Percentiles rank a stretch among this genome's conserved stretches.
Conservation (phyloP, 1,140 invertebrate species). For the Micrasema longulum region DNA sequence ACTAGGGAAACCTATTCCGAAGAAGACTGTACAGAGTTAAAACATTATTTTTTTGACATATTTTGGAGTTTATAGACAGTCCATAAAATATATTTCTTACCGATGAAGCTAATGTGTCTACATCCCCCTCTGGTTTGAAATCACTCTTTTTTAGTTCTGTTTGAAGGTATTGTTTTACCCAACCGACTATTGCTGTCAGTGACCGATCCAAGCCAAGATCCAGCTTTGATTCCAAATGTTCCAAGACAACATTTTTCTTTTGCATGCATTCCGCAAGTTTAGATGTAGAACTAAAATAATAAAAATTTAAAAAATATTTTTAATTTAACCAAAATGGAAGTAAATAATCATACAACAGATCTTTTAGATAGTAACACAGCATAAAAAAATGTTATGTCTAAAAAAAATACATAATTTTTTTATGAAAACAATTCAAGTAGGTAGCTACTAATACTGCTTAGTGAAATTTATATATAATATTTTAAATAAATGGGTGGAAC, state of each 20-base stretch:
- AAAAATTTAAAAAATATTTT: conserved; percentile 1
- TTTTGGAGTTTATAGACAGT: no score
- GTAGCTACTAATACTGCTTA: no score
- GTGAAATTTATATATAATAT: no score
- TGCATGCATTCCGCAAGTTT: conserved; percentile 89
- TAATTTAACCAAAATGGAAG: conserved; percentile 11
- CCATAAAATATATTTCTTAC: conserved; percentile 66
- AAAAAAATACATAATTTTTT: no score
- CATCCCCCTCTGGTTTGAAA: conserved; percentile 92
- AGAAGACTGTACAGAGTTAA: no score
- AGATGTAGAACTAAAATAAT: conserved; percentile 79
- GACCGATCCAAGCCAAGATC: conserved; percentile 91
- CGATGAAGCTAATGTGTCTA: conserved; percentile 80
- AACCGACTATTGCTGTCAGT: conserved; percentile 88
- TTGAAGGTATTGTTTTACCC: conserved; percentile 91
- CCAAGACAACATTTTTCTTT: conserved; percentile 87
- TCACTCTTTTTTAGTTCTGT: conserved; percentile 96
- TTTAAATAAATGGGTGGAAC: no score
- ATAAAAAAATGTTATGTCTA: no score
- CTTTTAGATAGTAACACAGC: no score
- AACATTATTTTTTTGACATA: no score
- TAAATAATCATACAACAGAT: no score
- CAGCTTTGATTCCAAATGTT: conserved; percentile 92
- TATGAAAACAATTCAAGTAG: no score
- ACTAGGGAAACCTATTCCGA: no score